Evolutionary conservation across 2,888 invertebrate genomes (phyloP).

Genomic region (Pardosa pseudoannulata): DNA sequence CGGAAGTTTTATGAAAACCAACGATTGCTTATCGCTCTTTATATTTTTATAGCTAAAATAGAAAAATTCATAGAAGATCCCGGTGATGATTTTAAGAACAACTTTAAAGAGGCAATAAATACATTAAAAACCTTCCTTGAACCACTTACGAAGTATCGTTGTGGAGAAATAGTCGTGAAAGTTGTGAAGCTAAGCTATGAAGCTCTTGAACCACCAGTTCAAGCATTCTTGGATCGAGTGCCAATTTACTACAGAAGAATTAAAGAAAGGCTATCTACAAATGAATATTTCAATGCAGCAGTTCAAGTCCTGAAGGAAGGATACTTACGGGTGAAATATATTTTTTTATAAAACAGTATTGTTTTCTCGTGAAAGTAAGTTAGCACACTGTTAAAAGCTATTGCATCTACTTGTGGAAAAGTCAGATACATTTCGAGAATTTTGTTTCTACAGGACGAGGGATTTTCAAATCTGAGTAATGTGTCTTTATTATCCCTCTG

Average conservation of each 20-base stretch:
- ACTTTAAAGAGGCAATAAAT: constrained; percentile 13
- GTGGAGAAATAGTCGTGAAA: constrained; percentile 53
- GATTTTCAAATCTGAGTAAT: no score
- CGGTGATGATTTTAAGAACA: no score
- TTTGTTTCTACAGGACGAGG: no score
- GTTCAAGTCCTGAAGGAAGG: constrained; percentile 24
- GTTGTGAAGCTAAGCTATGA: constrained; percentile 21
- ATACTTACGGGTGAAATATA: constrained; percentile 32
- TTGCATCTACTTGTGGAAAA: no score
- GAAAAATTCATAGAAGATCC: constrained; percentile 34
- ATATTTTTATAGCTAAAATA: constrained; percentile 18
- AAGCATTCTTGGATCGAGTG: constrained; percentile 25
- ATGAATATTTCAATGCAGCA: constrained; percentile 1
- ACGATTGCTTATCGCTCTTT: no score
- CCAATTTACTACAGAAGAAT: constrained; percentile 24
- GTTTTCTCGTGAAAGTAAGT: no score
- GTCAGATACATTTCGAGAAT: no score
- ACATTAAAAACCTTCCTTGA: constrained; percentile 38
- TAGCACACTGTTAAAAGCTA: no score
- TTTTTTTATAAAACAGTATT: no score
- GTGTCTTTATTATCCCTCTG: no score
- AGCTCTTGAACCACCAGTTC: constrained; percentile 25
- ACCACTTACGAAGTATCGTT: constrained; percentile 38
- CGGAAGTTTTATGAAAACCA: no score
- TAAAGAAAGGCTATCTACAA: constrained; percentile 14